A percentile compares a stretch with the other conserved stretches of the same genome.
Evolutionary conservation across 2,888 invertebrate genomes (phyloP).

Genomic region (Nomada lathburiana): DNA sequence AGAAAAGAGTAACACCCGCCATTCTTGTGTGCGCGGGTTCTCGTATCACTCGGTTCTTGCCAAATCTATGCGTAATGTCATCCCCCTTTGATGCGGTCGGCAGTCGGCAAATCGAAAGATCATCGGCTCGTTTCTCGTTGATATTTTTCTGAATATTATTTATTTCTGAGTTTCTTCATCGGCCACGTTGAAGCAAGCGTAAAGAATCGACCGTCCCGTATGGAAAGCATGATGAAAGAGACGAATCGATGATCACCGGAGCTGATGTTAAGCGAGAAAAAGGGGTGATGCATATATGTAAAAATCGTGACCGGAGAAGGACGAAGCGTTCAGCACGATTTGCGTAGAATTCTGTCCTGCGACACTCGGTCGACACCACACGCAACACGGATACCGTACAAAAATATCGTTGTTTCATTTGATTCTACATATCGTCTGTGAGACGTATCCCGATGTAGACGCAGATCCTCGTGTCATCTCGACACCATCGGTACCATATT

Average conservation of each 20-base stretch:
- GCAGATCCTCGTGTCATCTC: constrained; percentile 61
- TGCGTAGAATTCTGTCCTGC: neutral
- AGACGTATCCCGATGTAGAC: constrained; percentile 46
- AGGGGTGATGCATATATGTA: constrained; percentile 16
- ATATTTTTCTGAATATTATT: constrained; percentile 56
- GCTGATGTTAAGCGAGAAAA: neutral
- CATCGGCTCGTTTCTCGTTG: constrained; percentile 35
- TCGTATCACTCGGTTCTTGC: constrained; percentile 36
- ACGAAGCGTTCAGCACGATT: constrained; percentile 7
- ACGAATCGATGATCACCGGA: constrained; percentile 16
- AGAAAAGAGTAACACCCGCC: constrained; percentile 12
- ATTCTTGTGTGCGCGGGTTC: constrained; percentile 37
- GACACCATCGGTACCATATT: constrained; percentile 50
- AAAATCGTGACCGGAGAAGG: constrained; percentile 30
- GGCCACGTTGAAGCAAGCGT: constrained; percentile 3
- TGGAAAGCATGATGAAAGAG: constrained; percentile 33
- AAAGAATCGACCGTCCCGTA: constrained; percentile 53
- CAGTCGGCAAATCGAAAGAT: neutral
- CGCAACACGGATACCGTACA: constrained; percentile 38
- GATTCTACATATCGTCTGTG: constrained; percentile 70
- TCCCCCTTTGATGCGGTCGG: neutral
- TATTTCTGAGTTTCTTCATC: constrained; percentile 36
- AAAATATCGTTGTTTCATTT: constrained; percentile 66
- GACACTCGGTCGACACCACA: constrained; percentile 40
- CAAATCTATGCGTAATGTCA: constrained; percentile 19